A percentile compares a stretch with the other conserved stretches of the same genome.
phyloP scores from a whole-genome alignment of 2,797 vertebrate species.

The Pangasius larnaudii region DNA sequence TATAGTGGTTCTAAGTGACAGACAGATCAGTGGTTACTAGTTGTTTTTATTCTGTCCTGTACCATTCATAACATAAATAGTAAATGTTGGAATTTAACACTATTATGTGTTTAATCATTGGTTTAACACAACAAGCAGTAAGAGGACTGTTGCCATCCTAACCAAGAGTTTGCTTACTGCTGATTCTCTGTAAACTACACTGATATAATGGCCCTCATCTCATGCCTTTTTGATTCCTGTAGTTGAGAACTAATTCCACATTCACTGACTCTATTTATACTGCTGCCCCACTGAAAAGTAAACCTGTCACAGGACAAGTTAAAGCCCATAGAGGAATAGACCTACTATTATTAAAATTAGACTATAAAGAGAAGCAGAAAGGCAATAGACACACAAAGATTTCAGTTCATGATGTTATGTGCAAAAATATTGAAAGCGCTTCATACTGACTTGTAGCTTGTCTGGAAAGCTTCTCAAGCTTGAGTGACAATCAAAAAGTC shows the following conservation, averaged over 20 bases:
- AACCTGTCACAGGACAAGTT: not conserved
- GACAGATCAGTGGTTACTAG: not conserved
- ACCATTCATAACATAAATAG: not conserved
- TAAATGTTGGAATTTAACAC: not conserved
- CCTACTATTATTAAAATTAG: not conserved
- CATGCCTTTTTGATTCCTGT: not conserved
- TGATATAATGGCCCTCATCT: not conserved
- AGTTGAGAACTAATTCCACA: not conserved
- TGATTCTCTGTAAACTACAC: not conserved
- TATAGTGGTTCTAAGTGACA: not conserved
- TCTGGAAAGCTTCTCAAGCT: not conserved
- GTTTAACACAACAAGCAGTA: not conserved
- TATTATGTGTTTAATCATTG: not conserved
- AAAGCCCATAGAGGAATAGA: not conserved
- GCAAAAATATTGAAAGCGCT: not conserved
- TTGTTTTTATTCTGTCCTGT: not conserved
- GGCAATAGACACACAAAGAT: not conserved
- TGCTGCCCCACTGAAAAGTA: not conserved
- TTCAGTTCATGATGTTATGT: not conserved
- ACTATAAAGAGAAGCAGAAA: not conserved
- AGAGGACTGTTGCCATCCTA: not conserved
- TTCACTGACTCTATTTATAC: not conserved
- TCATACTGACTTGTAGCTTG: not conserved
- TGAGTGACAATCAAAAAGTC: not conserved
- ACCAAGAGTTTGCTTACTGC: not conserved